These are phyloP conservation scores for Philaenus spumarius DNA, from an alignment of 1,140 invertebrate genomes.

Conservation along the genomic window DNA sequence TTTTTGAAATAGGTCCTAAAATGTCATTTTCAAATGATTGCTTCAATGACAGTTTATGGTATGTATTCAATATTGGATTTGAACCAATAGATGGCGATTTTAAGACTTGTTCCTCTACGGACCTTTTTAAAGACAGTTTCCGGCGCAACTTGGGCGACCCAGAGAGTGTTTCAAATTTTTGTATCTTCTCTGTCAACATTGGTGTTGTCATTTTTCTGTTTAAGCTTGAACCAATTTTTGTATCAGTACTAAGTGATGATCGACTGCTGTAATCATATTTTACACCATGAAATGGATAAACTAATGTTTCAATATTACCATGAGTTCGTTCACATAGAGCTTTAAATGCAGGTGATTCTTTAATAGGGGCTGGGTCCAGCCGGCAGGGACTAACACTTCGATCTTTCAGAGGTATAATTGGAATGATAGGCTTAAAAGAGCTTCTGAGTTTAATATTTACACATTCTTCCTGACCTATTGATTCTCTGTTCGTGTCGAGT, in stretches of 20 bases:
- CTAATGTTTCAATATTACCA: constrained; percentile 12
- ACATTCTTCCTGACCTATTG: background rate
- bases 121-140: background rate
- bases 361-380: constrained; percentile 23
- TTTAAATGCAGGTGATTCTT: constrained; percentile 25
- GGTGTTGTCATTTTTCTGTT: too few species aligned
- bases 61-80: too few species aligned
- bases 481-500: background rate
- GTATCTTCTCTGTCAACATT: constrained; percentile 16
- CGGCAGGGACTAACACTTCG: constrained; percentile 21
- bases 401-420: constrained; percentile 25
- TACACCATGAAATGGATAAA: background rate
- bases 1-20: too few species aligned
- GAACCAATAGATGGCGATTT: too few species aligned
- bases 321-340: constrained; percentile 13
- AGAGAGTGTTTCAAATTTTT: constrained; percentile 22
- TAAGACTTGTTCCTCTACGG: too few species aligned
- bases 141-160: constrained; percentile 4
- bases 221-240: too few species aligned
- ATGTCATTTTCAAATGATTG: too few species aligned
- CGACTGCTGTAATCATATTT: too few species aligned
- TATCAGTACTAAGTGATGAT: too few species aligned
- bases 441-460: background rate
- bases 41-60: too few species aligned
- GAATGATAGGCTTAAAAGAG: constrained; percentile 22